Evolutionary conservation across 2,113 vertebrate genomes (phyloP).

Genomic region (Oplegnathus fasciatus): DNA sequence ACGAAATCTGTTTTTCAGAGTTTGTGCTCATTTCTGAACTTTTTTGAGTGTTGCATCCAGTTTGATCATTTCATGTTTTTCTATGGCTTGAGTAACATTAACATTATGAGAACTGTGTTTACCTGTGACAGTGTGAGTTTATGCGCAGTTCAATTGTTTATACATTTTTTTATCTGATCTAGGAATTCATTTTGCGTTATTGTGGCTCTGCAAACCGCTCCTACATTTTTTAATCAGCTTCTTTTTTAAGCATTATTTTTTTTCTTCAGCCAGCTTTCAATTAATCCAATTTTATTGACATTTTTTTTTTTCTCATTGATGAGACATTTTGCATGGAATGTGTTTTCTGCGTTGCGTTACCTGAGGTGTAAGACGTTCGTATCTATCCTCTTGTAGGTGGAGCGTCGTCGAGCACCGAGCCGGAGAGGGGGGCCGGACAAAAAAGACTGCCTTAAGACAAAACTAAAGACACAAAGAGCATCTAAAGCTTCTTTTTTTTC

Average conservation of each 20-base stretch:
- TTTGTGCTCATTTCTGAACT: conserved; percentile 7
- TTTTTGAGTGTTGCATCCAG: conserved; percentile 27
- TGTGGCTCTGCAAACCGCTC: conserved; percentile 52
- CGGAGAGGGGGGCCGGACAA: conserved; percentile 81
- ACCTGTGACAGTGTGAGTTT: conserved; percentile 32
- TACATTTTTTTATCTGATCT: conserved; percentile 19
- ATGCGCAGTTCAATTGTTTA: neutral
- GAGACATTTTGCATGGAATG: conserved; percentile 84
- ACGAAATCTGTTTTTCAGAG: neutral
- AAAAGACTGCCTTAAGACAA: conserved; percentile 87
- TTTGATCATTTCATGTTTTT: conserved; percentile 43
- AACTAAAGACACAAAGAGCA: conserved; percentile 79
- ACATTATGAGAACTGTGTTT: neutral
- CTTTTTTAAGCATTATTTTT: conserved; percentile 43
- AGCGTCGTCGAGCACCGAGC: conserved; percentile 80
- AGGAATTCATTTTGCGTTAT: conserved; percentile 44
- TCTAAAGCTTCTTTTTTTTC: conserved; percentile 56
- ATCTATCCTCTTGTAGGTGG: conserved; percentile 88
- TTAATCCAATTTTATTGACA: conserved; percentile 51
- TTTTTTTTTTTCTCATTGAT: conserved; percentile 59
- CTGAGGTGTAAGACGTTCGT: conserved; percentile 86
- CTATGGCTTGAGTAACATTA: neutral
- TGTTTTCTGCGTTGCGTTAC: conserved; percentile 78
- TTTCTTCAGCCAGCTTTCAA: conserved; percentile 50
- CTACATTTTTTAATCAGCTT: conserved; percentile 53